Evolutionary conservation across 2,797 vertebrate species (phyloP).

Genomic region (Muscicapa striata): DNA sequence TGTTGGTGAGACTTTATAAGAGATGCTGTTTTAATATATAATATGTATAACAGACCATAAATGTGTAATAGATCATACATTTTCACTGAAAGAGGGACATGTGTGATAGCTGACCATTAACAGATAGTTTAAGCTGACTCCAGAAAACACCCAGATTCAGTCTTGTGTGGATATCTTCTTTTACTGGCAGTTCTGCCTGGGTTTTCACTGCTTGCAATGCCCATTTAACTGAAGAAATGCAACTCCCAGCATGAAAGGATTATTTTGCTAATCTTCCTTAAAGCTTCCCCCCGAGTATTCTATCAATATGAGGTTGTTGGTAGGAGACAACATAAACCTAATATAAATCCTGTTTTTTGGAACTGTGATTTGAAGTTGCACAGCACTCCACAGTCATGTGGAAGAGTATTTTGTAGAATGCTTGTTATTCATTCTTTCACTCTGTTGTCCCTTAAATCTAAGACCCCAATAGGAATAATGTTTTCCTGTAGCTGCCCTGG

Average conservation of each 20-base stretch:
- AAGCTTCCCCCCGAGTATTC: slow-evolving; percentile 29
- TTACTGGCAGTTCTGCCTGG: neutral
- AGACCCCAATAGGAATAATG: neutral
- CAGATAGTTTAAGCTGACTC: slow-evolving; percentile 16
- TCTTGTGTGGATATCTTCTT: slow-evolving; percentile 10
- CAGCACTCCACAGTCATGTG: neutral
- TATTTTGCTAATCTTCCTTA: slow-evolving; percentile 67
- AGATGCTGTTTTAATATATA: neutral
- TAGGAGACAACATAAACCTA: slow-evolving; percentile 36
- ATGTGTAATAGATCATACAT: neutral
- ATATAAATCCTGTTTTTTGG: slow-evolving; percentile 30
- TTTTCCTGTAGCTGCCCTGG: neutral
- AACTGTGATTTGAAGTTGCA: slow-evolving; percentile 12
- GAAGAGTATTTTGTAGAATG: neutral
- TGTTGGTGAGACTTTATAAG: slow-evolving; percentile 10
- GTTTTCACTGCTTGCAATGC: slow-evolving; percentile 2
- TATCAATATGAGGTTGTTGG: slow-evolving; percentile 35
- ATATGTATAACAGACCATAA: too few species aligned
- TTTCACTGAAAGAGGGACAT: neutral
- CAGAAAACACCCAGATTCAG: neutral
- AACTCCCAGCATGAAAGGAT: slow-evolving; percentile 60
- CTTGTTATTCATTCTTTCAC: slow-evolving; percentile 7
- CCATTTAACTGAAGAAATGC: slow-evolving; percentile 48
- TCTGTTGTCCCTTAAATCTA: slow-evolving; percentile 8
- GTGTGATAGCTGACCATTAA: slow-evolving; percentile 6